Evolutionary conservation across 2,113 vertebrate species (phyloP), one percentile per base, ranked within the genome.

Genomic region (Petaurus breviceps): DNA sequence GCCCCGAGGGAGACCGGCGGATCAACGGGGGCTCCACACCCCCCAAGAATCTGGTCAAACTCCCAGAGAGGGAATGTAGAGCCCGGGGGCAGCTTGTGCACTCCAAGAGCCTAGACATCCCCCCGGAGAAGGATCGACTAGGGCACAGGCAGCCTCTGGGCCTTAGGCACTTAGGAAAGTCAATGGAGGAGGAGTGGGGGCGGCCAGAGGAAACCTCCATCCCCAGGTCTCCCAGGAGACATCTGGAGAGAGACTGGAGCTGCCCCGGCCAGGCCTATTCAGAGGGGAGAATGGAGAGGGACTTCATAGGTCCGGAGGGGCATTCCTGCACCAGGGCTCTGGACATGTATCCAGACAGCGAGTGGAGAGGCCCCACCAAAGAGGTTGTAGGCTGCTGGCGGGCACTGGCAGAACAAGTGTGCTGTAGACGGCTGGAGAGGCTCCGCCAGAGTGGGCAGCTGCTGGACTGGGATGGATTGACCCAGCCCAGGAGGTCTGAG

Each of bases 231-330:
- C 94, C 95, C 50, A 91, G 0, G 97, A 98, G 91, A 98, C 96
- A 92, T 94, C 89, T 94, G 95, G 96, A 94, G 19, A 90, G 90
- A 94, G 92, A 97, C 95, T 94, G 94, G 98, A 97, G 96, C 90
- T 96, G 93, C 95, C 96, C 10, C 89, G 96, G 51, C 37, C 68
- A n/a, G 37, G 51, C 37, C 19, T 43, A 23, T 84, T 22, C 37
- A 43, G 68, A 84, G 16, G 16, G 16, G 5, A 5, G 68, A 11
- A 2, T 84, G 68, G 68, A 84, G 68, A 43, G 68, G 68, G n/a
- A 84, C 68, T 43, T 43, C 68, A 19, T 19, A 3, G 19, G 68
- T 22, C 68, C 8, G 5, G n/a, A 43, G 19, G 68, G 68, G 16
- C n/a, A 84, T 43, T 84, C 68, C n/a, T 84, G 68, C n/a, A 84